Base-by-base conservation (phyloP, 30 jellyfish, hydroid and myxozoan genomes). In the Pelagia noctiluca region DNA sequence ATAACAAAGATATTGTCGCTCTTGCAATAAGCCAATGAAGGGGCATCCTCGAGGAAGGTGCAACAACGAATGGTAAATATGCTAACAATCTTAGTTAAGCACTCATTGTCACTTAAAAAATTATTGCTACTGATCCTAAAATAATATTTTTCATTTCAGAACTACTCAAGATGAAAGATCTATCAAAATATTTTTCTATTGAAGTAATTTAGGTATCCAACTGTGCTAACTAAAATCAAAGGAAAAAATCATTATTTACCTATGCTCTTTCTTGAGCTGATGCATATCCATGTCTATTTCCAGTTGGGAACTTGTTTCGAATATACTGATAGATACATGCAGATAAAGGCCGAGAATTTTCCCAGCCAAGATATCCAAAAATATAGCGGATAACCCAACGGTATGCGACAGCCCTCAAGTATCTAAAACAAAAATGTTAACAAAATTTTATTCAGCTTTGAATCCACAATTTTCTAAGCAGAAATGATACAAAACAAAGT, bases 321-420 rank as follows among this genome's bases (percentile, higher is more conserved):
- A 68, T 68, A 42, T 68, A 19, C 33, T 68, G 62, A 34, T 68
- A 68, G 13, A 68, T 42, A 68, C 82, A 68, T 18, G 28, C 82
- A 68, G 82, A 65, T 68, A 68, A 68, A 25, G 82, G 82, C 35
- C 71, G 19, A n/a, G 82, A 22, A 38, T 68, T 68, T 18, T 68
- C 23, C 82, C 82, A 30, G 18, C 61, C 82, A 35, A 63, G 35
- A 63, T 21, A 63, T 35, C 75, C 35, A 63, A 63, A 63, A 31
- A 63, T 63, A 35, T 38, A 68, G 21, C 82, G 21, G 26, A 68
- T 18, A 26, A 68, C 35, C 82, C 82, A 68, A 7, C 82, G 26
- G 64, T 26, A 68, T 35, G 82, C 69, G 22, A 68, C 82, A 68
- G 82, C 60, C 35, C 82, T 68, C 64, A 68, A 7, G 71, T 68